phyloP scores from a whole-genome alignment of 2,113 vertebrate genomes.

The Mola mola region DNA sequence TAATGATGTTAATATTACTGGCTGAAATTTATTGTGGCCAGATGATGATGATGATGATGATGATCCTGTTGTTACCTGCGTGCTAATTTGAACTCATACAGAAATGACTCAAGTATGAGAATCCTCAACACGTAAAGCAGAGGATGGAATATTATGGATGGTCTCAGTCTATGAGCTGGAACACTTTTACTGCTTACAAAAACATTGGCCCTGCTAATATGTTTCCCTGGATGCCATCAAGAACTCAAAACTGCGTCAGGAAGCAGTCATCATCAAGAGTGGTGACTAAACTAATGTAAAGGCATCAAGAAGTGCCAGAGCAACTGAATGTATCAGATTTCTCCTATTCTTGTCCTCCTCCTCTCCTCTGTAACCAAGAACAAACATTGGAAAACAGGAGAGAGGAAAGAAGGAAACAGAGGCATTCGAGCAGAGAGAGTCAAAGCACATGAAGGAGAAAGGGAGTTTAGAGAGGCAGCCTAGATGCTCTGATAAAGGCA shows the following conservation, averaged over 20 bases:
- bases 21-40: background rate
- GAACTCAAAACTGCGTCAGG: background rate
- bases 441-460: background rate
- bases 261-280: background rate
- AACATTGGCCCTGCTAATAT: background rate
- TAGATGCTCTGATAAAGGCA: too few relatives aligned
- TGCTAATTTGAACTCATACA: background rate
- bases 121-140: conserved; percentile 8
- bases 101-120: background rate
- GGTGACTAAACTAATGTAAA: conserved; percentile 8
- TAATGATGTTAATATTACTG: too few relatives aligned
- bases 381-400: conserved; percentile 50
- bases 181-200: conserved; percentile 12
- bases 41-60: too few relatives aligned
- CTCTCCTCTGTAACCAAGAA: conserved; percentile 16
- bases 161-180: conserved; percentile 38
- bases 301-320: conserved; percentile 14
- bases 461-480: conserved; percentile 4
- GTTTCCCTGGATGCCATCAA: conserved; percentile 5
- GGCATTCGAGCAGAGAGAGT: conserved; percentile 3
- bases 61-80: too few relatives aligned
- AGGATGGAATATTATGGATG: background rate
- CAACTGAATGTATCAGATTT: conserved; percentile 52
- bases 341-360: conserved; percentile 17
- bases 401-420: background rate